Base-by-base conservation (phyloP, 2,888 invertebrate species). In the Patella ulyssiponensis region DNA sequence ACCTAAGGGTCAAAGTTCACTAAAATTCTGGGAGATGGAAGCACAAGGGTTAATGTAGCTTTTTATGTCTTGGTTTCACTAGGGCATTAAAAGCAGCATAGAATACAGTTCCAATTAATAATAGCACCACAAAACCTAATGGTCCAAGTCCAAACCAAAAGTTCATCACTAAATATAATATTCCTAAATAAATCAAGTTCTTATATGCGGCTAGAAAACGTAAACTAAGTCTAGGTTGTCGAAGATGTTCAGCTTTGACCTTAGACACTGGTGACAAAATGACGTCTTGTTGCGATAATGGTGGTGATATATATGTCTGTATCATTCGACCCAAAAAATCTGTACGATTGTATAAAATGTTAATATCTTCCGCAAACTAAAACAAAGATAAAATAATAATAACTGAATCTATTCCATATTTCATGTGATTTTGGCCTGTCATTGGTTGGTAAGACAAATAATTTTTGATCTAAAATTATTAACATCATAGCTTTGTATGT, bases 321-420 rank as follows among this genome's bases (percentile, higher is more conserved):
- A 86, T 82, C 78, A 90, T 77, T 27, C 84, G 82, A 7, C 90
- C 90, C 4, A 86, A 51, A 17, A 89, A 73, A 75, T 87, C 88
- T 20, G 76, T 76, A 52, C 89, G 83, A 56, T 85, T 73, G 93
- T 96, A 97, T 3, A 94, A 87, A 5, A 91, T 91, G 75, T 93
- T 90, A 78, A 97, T 94, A 85, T 95, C 93, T 0, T 92, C 90
- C 33, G 93, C 93, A 91, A 95, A 96, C 97, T 97, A 91, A 80
- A 94, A 93, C 78, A 82, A 79, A 84, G 87, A 82, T 82, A 82
- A 44, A 7, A 44, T 44, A 5, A 44, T 44, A 44, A 44, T 44
- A 44, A 44, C 44, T 9, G 44, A 9, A 44, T 44, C 7, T 33
- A 33, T 33, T 33, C 5, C 33, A 33, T 33, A 33, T 33, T 33